Conservation (phyloP, 2,113 vertebrate genomes). For the Laterallus jamaicensis region DNA sequence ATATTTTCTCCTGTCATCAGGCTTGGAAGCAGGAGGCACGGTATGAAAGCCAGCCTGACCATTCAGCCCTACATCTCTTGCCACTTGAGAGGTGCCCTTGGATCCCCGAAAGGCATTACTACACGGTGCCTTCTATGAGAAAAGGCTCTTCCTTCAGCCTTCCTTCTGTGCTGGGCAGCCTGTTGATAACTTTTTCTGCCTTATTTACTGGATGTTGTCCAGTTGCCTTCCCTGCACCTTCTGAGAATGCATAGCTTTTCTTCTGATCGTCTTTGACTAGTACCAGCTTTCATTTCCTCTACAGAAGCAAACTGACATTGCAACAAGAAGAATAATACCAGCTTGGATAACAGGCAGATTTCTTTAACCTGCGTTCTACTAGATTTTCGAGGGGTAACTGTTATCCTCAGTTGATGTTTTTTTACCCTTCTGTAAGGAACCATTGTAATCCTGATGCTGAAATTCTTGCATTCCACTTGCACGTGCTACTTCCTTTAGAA, state of each 20-base stretch:
- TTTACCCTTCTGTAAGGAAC: neutral
- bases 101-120: neutral
- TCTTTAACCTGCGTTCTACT: neutral
- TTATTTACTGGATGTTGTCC: neutral
- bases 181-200: neutral
- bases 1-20: neutral
- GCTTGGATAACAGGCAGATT: neutral
- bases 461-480: neutral
- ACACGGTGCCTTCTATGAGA: neutral
- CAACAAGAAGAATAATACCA: neutral
- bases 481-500: neutral
- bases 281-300: neutral
- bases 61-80: neutral
- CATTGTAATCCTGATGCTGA: neutral
- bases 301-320: neutral
- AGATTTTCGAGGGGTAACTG: neutral
- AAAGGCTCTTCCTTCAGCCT: neutral
- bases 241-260: neutral
- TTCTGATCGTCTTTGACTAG: neutral
- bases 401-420: neutral
- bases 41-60: neutral
- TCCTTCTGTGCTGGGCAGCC: neutral
- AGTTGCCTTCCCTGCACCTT: neutral
- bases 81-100: neutral
- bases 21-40: neutral